These are phyloP conservation scores for Paramormyrops hopkinsi DNA, from an alignment of 2,797 vertebrate species.

Conservation along the genomic window DNA sequence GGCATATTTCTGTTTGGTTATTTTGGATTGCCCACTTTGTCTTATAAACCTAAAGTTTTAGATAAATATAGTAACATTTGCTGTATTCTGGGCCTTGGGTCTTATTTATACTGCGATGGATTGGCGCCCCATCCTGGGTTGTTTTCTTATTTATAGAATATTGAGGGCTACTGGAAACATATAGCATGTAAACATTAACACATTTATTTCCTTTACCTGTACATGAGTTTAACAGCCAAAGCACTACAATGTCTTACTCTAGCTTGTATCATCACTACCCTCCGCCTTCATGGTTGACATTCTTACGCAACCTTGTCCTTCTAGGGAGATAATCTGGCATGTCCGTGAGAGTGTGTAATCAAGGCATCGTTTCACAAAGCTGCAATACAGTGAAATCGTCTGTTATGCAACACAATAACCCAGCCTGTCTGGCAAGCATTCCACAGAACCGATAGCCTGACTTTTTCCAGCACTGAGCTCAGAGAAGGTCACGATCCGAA, in stretches of 20 bases:
- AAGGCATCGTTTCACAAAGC: slow-evolving; percentile 23
- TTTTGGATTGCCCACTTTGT: neutral
- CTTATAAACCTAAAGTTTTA: neutral
- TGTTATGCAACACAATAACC: slow-evolving; percentile 6
- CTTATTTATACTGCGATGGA: neutral
- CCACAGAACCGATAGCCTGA: neutral
- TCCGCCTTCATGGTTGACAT: slow-evolving; percentile 13
- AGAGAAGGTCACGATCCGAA: neutral
- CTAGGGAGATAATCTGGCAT: slow-evolving; percentile 32
- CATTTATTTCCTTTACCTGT: neutral
- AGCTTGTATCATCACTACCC: neutral
- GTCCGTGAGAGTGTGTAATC: slow-evolving; percentile 31
- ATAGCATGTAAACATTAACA: neutral
- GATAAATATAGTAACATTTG: neutral
- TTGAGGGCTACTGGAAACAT: neutral
- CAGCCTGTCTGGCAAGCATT: slow-evolving; percentile 2
- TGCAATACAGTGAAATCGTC: slow-evolving; percentile 9
- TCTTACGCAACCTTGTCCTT: slow-evolving; percentile 19
- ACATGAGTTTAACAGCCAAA: neutral
- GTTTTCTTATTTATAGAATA: neutral
- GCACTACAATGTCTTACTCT: neutral
- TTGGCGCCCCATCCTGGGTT: neutral
- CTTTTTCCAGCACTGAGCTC: neutral
- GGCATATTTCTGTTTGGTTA: neutral
- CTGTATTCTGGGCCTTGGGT: neutral